Evolutionary conservation across 2,113 vertebrate species (phyloP).

Genomic region (Saccopteryx leptura): DNA sequence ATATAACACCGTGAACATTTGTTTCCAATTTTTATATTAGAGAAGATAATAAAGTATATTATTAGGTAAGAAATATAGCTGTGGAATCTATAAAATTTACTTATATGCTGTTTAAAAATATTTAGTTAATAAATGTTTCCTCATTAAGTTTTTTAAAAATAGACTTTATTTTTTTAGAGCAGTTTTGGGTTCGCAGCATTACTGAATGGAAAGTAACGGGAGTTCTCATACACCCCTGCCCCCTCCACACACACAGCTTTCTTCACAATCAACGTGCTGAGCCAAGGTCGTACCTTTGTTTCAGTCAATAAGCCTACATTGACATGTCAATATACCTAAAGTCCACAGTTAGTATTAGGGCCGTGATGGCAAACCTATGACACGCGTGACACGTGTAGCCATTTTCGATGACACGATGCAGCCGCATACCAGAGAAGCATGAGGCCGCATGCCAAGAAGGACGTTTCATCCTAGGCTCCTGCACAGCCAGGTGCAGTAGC

Average conservation of each 20-base stretch:
- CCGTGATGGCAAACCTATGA: too few relatives aligned
- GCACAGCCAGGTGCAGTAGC: too few relatives aligned
- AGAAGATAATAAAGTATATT: constrained; percentile 7
- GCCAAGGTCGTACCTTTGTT: background rate
- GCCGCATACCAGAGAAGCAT: too few relatives aligned
- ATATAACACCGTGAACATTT: background rate
- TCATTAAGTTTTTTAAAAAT: background rate
- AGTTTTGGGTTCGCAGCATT: background rate
- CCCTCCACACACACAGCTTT: background rate
- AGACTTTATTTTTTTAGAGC: background rate
- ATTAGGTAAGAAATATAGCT: background rate
- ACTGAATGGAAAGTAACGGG: background rate
- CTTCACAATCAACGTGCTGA: background rate
- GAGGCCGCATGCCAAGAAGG: too few relatives aligned
- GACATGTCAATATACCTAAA: background rate
- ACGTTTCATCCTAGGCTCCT: too few relatives aligned
- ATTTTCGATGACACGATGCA: too few relatives aligned
- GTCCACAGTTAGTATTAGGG: background rate
- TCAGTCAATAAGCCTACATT: background rate
- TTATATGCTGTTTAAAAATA: background rate
- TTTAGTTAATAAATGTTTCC: background rate
- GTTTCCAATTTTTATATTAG: background rate
- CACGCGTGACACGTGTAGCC: too few relatives aligned
- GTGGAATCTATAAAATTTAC: background rate
- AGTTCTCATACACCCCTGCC: background rate